Percentiles rank a stretch among this genome's conserved stretches.
Evolutionary conservation across 2,797 vertebrate species (phyloP).

Genomic region (Pygocentrus nattereri): DNA sequence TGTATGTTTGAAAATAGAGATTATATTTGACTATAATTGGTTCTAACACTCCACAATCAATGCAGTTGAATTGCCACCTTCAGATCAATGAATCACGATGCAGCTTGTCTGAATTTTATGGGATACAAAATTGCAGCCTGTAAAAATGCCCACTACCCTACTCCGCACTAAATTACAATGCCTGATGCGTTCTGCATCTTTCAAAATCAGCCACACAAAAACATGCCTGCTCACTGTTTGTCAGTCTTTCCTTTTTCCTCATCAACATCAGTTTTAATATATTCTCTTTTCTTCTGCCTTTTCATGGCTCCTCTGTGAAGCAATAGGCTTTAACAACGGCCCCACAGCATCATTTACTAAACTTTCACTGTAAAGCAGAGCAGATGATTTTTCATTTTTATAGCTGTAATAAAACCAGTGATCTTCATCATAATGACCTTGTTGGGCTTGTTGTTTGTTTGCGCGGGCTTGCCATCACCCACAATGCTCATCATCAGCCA

Average conservation of each 20-base stretch:
- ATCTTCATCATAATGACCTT: not conserved
- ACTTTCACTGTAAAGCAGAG: not conserved
- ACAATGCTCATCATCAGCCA: not conserved
- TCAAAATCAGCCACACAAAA: not conserved
- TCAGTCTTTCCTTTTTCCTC: not conserved
- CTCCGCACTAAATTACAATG: not conserved
- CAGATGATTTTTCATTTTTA: constrained; percentile 1
- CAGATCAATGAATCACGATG: not conserved
- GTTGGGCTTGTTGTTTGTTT: constrained; percentile 31
- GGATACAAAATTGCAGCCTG: not conserved
- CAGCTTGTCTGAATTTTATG: not conserved
- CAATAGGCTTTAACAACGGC: not conserved
- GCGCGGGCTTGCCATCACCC: not conserved
- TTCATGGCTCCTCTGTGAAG: not conserved
- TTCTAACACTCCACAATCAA: not conserved
- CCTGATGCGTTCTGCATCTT: not conserved
- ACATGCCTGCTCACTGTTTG: not conserved
- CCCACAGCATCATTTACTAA: not conserved
- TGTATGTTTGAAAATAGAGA: too few species aligned
- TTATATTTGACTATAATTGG: not conserved
- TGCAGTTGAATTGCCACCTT: not conserved
- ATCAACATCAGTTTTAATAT: not conserved
- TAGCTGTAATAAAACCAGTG: constrained; percentile 12
- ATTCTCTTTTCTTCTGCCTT: not conserved
- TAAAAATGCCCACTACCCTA: not conserved